Conservation (phyloP, 2,113 vertebrate genomes). For the Myodes glareolus region DNA sequence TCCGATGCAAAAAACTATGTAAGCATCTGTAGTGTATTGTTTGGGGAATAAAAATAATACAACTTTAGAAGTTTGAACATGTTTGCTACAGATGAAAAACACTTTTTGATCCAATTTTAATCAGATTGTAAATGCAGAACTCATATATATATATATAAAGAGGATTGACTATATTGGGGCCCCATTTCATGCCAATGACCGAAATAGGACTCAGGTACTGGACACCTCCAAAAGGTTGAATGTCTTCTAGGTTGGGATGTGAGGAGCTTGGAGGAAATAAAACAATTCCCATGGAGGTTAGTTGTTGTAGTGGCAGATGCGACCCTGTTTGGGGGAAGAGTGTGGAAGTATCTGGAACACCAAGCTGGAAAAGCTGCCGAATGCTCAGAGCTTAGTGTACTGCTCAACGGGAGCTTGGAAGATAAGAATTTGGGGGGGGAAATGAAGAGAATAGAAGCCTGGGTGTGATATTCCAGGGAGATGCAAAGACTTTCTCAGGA, state of each 20-base stretch:
- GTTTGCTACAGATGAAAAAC: neutral
- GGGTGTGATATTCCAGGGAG: neutral
- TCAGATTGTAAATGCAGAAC: neutral
- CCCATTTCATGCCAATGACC: neutral
- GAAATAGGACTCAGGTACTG: neutral
- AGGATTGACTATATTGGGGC: neutral
- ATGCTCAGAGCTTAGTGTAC: neutral
- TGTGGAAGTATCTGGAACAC: neutral
- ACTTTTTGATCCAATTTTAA: neutral
- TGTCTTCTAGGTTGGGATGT: neutral
- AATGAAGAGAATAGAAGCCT: too few species aligned
- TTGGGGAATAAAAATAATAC: neutral
- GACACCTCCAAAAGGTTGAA: neutral
- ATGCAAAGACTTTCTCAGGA: neutral
- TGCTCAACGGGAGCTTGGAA: neutral
- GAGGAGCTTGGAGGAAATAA: neutral
- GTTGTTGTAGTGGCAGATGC: neutral
- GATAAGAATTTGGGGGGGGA: neutral
- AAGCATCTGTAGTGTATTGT: neutral
- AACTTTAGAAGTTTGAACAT: neutral
- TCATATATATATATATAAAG: neutral
- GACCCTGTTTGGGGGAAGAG: neutral
- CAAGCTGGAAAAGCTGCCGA: neutral
- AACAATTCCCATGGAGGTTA: neutral
- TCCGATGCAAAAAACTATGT: neutral